Percentiles rank a stretch among this genome's conserved stretches.
Conservation (phyloP, 2,888 invertebrate species). For the Gerris lacustris region DNA sequence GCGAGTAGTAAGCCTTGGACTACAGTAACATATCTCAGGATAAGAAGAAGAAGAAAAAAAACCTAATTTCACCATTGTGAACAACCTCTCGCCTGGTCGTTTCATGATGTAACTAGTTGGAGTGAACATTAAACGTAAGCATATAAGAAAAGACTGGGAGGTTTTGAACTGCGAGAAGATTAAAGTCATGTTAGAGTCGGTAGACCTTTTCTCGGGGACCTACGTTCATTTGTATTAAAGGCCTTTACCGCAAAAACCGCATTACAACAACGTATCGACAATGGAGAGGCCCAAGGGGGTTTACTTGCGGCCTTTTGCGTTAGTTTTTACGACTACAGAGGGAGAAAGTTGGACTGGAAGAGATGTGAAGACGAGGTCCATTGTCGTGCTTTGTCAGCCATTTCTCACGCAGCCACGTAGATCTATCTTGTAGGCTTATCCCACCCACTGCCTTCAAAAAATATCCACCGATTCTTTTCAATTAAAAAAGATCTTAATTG, state of each 20-base stretch:
- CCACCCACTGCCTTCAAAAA: background rate
- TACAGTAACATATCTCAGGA: background rate
- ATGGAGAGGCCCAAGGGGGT: background rate
- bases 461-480: too few species aligned
- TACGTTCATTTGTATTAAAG: background rate
- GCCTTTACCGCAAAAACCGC: background rate
- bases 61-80: slow-evolving; percentile 1
- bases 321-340: background rate
- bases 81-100: background rate
- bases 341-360: background rate
- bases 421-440: background rate
- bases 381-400: background rate
- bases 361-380: background rate
- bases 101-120: background rate
- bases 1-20: too few species aligned
- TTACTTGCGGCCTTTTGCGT: background rate
- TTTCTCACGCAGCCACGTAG: background rate
- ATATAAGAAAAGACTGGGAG: background rate
- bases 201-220: background rate
- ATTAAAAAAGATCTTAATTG: too few species aligned
- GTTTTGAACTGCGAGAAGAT: background rate
- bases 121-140: background rate
- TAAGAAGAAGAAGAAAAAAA: background rate
- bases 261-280: background rate
- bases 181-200: background rate